Conservation (phyloP, 2,113 vertebrate species). For the Cinclus mexicanus region DNA sequence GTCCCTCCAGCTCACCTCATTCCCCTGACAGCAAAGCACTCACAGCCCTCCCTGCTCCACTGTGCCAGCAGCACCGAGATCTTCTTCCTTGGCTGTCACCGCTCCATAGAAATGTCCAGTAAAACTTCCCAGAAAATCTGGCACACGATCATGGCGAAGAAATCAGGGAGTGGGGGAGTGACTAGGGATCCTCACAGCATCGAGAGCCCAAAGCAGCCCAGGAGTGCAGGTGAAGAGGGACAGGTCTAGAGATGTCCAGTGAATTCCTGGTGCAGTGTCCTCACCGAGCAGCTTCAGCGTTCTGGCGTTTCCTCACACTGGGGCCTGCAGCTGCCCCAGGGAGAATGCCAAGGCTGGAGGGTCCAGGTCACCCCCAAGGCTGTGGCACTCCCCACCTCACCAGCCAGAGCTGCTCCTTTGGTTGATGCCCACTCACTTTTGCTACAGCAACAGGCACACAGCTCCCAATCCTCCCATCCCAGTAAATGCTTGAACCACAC, state of each 20-base stretch:
- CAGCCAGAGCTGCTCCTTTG: not conserved
- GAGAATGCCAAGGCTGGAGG: not conserved
- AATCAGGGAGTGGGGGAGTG: not conserved
- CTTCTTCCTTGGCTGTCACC: not conserved
- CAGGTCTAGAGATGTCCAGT: not conserved
- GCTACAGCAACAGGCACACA: conserved; percentile 21
- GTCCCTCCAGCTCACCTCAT: accelerated
- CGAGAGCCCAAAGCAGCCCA: accelerated
- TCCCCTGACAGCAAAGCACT: not conserved
- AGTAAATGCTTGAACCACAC: conserved; percentile 38
- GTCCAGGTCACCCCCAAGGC: not conserved
- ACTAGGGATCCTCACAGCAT: accelerated
- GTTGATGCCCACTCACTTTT: not conserved
- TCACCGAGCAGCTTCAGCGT: accelerated
- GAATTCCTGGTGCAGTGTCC: accelerated
- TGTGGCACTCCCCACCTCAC: not conserved
- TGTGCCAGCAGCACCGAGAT: not conserved
- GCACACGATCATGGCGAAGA: not conserved
- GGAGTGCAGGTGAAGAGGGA: not conserved
- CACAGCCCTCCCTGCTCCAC: not conserved
- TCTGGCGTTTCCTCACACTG: accelerated
- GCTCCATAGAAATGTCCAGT: not conserved
- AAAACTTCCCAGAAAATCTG: not conserved
- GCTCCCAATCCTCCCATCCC: conserved; percentile 7
- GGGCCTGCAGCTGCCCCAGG: not conserved